Percentiles rank a stretch among this genome's conserved stretches.
Evolutionary conservation across 2,888 invertebrate genomes (phyloP).

Genomic region (Trilocha varians): DNA sequence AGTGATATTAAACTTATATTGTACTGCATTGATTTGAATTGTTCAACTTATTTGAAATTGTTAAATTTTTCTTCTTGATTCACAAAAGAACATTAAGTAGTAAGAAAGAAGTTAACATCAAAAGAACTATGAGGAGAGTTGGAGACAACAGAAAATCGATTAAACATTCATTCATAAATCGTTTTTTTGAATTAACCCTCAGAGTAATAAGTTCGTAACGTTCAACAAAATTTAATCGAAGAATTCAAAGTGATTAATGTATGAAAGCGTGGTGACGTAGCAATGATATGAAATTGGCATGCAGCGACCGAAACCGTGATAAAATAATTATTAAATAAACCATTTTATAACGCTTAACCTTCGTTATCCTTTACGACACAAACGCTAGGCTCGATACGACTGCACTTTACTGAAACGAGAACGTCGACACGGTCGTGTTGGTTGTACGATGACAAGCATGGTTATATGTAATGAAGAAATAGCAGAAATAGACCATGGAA

Average conservation of each 20-base stretch:
- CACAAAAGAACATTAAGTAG: too few species aligned
- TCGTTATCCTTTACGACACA: conserved; percentile 43
- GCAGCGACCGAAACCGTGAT: conserved; percentile 31
- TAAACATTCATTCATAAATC: too few species aligned
- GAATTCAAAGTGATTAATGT: too few species aligned
- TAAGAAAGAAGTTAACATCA: too few species aligned
- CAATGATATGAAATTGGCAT: conserved; percentile 19
- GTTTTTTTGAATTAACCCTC: too few species aligned
- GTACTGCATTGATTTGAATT: too few species aligned
- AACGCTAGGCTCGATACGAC: conserved; percentile 40
- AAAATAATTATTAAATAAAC: conserved; percentile 14
- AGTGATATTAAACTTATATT: too few species aligned
- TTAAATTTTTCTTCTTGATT: too few species aligned
- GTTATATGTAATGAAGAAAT: conserved; percentile 17
- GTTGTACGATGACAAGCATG: conserved; percentile 28
- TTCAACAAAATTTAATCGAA: too few species aligned
- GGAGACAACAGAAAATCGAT: background rate
- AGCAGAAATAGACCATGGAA: background rate
- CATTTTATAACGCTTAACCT: conserved; percentile 27
- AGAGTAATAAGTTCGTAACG: too few species aligned
- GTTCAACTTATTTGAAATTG: too few species aligned
- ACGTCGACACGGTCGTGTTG: conserved; percentile 35
- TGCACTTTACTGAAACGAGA: conserved; percentile 49
- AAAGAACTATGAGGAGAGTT: too few species aligned
- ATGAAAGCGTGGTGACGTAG: conserved; percentile 7